Evolutionary conservation across 2,888 invertebrate genomes (phyloP), one percentile per base, ranked within the genome.

Genomic region (Crossocerus cetratus): DNA sequence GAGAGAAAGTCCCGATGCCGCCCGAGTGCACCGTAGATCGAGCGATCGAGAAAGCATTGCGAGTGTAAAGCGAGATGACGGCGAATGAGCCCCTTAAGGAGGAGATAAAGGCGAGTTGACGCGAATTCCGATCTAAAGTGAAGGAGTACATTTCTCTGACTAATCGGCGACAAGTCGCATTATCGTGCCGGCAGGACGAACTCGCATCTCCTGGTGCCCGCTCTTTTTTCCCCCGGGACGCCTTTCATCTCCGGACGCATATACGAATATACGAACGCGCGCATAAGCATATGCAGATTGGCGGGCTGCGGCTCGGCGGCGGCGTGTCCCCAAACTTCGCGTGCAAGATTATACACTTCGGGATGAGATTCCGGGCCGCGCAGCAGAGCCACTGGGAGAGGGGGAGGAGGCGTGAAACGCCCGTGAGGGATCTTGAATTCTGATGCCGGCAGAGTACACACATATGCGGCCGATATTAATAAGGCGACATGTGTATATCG

Each of bases 281-380:
- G 65, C 69, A 64, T 86, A 87, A 88, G 82, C 82, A 70, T 85
- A 88, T 88, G 87, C 83, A 88, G 86, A 88, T 88, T 88, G 80
- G 84, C 77, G 85, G 82, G 32, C 32, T 32, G 78, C 85, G 84
- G 83, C 80, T 4, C 32, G 5, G 78, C 85, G 84, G 83, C 80
- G 81, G 80, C 83, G 82, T 84, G 84, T 87, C 86, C 82, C 86
- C 84, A 79, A 88, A 85, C 82, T 85, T 85, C 70, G 82, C 83
- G 82, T 79, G 78, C 83, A 80, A 87, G 84, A 88, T 88, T 87
- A 88, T 84, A 87, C 84, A 84, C 85, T 83, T 80, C 77, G 77
- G 79, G 82, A 86, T 81, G 77, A 85, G 84, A 83, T 86, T 86
- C 76, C 83, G 74, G 76, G 74, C 72, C 72, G 75, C 66, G 32